These are phyloP conservation scores for Trachops cirrhosus DNA, from an alignment of 2,797 vertebrate genomes.

Conservation along the genomic window DNA sequence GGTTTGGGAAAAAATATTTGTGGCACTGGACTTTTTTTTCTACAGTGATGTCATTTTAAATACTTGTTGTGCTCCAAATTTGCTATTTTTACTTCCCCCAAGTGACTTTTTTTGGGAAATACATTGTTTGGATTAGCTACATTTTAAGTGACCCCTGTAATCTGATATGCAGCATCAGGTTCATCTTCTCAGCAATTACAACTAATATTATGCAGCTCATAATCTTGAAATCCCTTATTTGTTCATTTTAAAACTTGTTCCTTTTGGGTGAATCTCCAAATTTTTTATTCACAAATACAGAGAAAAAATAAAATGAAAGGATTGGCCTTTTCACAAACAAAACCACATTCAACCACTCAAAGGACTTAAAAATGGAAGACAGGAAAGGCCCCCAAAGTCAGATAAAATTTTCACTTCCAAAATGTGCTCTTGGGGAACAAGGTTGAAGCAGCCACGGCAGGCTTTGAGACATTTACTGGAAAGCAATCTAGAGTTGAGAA, in stretches of 20 bases:
- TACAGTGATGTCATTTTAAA: slow-evolving; percentile 88
- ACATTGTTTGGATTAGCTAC: slow-evolving; percentile 86
- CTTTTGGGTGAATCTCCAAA: background rate
- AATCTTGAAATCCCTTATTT: background rate
- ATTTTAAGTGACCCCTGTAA: slow-evolving; percentile 73
- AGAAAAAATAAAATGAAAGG: slow-evolving; percentile 17
- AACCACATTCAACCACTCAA: slow-evolving; percentile 60
- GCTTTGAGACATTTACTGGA: slow-evolving; percentile 57
- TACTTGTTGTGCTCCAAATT: slow-evolving; percentile 86
- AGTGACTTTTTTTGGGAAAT: slow-evolving; percentile 87
- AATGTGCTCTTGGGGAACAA: slow-evolving; percentile 54
- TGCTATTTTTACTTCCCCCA: slow-evolving; percentile 87
- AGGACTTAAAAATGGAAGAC: slow-evolving; percentile 52
- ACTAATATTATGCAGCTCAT: background rate
- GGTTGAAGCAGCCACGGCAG: slow-evolving; percentile 62
- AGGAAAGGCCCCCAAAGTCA: slow-evolving; percentile 14
- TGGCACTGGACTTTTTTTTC: slow-evolving; percentile 77
- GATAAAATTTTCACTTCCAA: slow-evolving; percentile 49
- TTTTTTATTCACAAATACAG: slow-evolving; percentile 21
- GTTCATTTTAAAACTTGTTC: background rate
- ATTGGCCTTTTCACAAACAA: slow-evolving; percentile 39
- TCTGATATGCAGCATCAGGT: slow-evolving; percentile 64
- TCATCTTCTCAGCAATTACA: background rate
- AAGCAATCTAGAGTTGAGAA: slow-evolving; percentile 59
- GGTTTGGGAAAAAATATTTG: slow-evolving; percentile 78